Conservation (phyloP, 1,140 invertebrate species). For the Cherax quadricarinatus region DNA sequence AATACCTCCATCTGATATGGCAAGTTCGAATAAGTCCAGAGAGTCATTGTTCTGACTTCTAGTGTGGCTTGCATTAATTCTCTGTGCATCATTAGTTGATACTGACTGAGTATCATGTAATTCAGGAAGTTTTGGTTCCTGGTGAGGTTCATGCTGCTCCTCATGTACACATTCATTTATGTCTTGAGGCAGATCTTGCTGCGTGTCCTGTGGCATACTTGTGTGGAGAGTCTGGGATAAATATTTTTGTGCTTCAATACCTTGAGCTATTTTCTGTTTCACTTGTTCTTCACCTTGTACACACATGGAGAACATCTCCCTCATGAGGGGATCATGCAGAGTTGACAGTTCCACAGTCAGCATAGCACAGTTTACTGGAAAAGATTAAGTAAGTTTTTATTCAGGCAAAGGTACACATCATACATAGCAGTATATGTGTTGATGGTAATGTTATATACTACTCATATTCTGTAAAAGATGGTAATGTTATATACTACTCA, state of each 20-base stretch:
- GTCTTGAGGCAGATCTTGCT: not conserved
- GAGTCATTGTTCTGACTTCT: not conserved
- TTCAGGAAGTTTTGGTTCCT: not conserved
- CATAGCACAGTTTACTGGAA: constrained; percentile 28
- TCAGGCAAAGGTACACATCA: no score
- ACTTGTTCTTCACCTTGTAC: not conserved
- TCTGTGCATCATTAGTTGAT: not conserved
- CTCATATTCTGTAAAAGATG: no score
- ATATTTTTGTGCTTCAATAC: not conserved
- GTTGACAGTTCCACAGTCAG: constrained; percentile 30
- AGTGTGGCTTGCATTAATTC: not conserved
- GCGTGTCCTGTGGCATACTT: not conserved
- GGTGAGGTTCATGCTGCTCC: not conserved
- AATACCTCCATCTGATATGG: not conserved
- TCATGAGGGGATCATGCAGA: constrained; percentile 20
- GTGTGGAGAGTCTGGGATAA: not conserved
- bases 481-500: no score
- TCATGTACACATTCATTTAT: not conserved
- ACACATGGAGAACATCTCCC: not conserved
- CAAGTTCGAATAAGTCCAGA: not conserved
- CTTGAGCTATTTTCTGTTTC: not conserved
- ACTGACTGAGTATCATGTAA: not conserved
- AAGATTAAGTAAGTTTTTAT: no score
- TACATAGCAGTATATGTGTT: no score
- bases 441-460: no score